phyloP scores from a whole-genome alignment of 1,140 invertebrate species.

The Solenopsis fugax region DNA sequence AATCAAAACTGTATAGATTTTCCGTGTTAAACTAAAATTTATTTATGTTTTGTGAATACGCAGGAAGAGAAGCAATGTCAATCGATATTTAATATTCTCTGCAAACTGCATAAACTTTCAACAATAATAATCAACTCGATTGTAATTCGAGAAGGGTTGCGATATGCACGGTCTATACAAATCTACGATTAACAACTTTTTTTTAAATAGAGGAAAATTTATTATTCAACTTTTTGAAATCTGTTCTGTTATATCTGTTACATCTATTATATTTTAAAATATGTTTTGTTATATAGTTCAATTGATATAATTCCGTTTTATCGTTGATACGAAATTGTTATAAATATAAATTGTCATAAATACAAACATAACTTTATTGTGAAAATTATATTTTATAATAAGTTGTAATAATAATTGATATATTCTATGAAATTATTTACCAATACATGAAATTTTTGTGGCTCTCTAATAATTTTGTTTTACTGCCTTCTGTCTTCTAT shows the following conservation, averaged over 20 bases:
- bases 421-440: neutral
- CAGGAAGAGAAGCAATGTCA: neutral
- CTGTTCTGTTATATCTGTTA: neutral
- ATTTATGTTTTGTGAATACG: neutral
- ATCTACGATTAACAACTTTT: neutral
- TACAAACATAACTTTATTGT: neutral
- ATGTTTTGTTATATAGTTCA: neutral
- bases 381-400: neutral
- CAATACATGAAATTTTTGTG: neutral
- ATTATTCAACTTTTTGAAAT: neutral
- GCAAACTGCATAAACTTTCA: neutral
- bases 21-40: neutral
- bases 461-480: neutral
- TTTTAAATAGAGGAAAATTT: neutral
- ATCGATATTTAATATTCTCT: constrained; percentile 12
- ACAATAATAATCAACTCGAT: neutral
- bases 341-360: neutral
- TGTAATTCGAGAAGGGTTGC: neutral
- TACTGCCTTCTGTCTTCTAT: neutral
- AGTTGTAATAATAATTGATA: neutral
- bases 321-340: neutral
- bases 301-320: neutral
- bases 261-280: no score
- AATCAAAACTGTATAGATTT: neutral
- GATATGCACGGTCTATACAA: neutral